Conservation (phyloP, 2,113 vertebrate species). For the Rhodinocichla rosea region DNA sequence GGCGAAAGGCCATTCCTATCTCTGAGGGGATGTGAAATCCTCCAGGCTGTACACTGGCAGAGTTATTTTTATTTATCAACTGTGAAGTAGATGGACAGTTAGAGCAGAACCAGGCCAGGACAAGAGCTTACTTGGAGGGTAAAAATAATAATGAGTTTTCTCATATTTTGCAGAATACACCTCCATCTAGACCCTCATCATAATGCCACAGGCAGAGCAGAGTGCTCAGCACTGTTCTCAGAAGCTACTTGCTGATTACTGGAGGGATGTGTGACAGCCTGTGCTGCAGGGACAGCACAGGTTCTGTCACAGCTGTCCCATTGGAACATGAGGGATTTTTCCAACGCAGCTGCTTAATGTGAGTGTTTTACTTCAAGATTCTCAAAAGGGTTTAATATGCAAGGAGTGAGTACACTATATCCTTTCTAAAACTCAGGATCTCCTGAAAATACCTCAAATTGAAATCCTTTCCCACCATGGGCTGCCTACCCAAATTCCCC, state of each 20-base stretch:
- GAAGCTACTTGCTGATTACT: not conserved
- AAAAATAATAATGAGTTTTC: not conserved
- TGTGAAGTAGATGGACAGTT: constrained; percentile 24
- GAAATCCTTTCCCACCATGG: not conserved
- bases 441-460: not conserved
- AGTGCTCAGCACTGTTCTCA: not conserved
- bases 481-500: not conserved
- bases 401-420: not conserved
- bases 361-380: not conserved
- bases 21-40: constrained; percentile 41
- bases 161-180: not conserved
- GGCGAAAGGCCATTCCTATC: constrained; percentile 35
- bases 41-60: not conserved
- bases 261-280: not conserved
- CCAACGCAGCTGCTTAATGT: not conserved
- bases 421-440: not conserved
- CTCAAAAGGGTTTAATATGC: not conserved
- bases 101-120: not conserved
- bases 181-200: not conserved
- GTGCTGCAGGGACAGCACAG: not conserved
- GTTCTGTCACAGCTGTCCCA: not conserved
- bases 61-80: constrained; percentile 54
- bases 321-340: not conserved
- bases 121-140: not conserved
- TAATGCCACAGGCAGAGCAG: not conserved